Base-by-base conservation (phyloP, 1,140 invertebrate genomes). In the Solenopsis fugax region DNA sequence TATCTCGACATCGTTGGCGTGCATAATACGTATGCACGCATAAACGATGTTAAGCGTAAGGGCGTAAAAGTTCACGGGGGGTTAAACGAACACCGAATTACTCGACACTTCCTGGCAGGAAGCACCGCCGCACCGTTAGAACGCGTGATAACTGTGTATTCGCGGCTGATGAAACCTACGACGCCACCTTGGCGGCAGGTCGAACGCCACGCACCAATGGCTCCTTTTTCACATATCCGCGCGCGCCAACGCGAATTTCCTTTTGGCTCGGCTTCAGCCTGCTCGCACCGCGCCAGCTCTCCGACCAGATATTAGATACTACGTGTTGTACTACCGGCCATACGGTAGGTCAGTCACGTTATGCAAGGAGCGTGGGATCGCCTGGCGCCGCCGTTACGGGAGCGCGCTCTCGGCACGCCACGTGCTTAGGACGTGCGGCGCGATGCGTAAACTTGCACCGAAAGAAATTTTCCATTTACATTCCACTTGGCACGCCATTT, bases 351-450 rank as follows among this genome's bases (percentile, higher is more conserved):
- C 91, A 89, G 85, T 90, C 84, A 89, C 77, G 90, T 92, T 92
- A 91, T 89, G 90, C 90, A 92, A 92, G 89, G 90, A 92, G 91
- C 91, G 91, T 92, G 91, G 91, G 91, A 92, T 82, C 80, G 76
- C 16, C 34, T 37, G 73, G 54, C 71, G 84, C 78, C 71, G 84
- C 78, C 65, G 87, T 87, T 91, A 85, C 85, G n/a, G 64, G 69
- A 89, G 85, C 77, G 58, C 75, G 52, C 72, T 62, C 56, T 60
- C 56, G n/a, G n/a, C 34, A 29, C 60, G 34, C n/a, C 62, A 80
- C 78, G 78, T 21, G 58, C 9, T 37, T 34, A 41, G 54, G 9
- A 48, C 21, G 37, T n/a, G n/a, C 37, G 9, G 48, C 21, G 58
- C 18, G 18, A 64, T 10, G 54, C 24, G 67, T 34, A 24, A 48